These are phyloP conservation scores for Emydura subglobosa DNA, from an alignment of 2,113 vertebrate genomes.

Conservation along the genomic window DNA sequence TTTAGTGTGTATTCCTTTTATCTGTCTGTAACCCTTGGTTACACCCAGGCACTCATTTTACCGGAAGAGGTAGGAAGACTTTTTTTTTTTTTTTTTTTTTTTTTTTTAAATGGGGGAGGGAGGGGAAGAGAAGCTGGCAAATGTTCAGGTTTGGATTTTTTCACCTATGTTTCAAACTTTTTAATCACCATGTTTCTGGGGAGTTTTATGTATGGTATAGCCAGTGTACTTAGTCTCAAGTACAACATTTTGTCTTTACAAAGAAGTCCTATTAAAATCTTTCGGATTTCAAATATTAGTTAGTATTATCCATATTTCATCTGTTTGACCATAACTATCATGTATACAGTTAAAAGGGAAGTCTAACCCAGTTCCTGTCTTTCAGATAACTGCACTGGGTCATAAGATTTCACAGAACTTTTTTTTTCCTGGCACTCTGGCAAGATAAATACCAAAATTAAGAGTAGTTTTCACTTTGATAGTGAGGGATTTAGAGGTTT, in stretches of 20 bases:
- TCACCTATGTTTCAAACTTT: neutral
- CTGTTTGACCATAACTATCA: neutral
- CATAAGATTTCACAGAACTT: neutral
- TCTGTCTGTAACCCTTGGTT: neutral
- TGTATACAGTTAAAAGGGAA: conserved; percentile 3
- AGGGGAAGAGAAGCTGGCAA: neutral
- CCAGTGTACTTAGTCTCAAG: neutral
- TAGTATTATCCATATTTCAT: too few relatives aligned
- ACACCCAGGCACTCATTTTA: neutral
- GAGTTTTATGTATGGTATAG: neutral
- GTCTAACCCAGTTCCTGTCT: neutral
- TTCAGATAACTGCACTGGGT: neutral
- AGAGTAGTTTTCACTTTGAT: neutral
- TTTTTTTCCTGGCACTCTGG: neutral
- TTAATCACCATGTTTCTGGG: neutral
- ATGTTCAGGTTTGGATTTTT: neutral
- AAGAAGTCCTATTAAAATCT: neutral
- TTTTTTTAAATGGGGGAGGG: too few relatives aligned
- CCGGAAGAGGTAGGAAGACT: neutral
- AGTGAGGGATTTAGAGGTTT: neutral
- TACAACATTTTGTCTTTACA: neutral
- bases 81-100: neutral
- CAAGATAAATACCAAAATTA: neutral
- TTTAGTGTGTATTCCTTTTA: neutral
- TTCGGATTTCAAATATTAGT: too few relatives aligned